Evolutionary conservation across 2,888 invertebrate genomes (phyloP).

Genomic region (Tillus elongatus): DNA sequence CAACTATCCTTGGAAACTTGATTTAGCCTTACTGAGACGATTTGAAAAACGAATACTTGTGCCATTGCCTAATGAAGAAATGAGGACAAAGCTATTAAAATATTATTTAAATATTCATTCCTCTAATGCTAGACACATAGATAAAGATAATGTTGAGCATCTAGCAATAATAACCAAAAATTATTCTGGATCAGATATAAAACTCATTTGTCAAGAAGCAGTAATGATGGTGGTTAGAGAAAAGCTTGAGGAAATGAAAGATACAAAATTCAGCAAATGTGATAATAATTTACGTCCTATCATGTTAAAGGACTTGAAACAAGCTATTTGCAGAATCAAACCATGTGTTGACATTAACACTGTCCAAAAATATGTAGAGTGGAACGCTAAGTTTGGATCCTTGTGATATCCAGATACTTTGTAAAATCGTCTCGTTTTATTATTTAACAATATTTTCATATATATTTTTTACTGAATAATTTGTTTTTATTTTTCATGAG

Average conservation of each 20-base stretch:
- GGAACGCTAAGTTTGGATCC: conserved; percentile 54
- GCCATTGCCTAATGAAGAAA: conserved; percentile 60
- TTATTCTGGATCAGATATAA: conserved; percentile 85
- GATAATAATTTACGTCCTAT: not conserved
- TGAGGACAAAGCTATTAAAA: conserved; percentile 60
- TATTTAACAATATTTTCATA: too few species aligned
- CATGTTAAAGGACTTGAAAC: conserved; percentile 41
- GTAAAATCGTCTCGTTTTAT: too few species aligned
- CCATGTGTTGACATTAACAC: conserved; percentile 49
- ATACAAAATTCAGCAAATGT: conserved; percentile 9
- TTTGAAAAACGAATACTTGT: conserved; percentile 81
- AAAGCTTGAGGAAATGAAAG: conserved; percentile 23
- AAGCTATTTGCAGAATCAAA: conserved; percentile 49
- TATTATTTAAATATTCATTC: conserved; percentile 47
- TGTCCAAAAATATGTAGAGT: conserved; percentile 50
- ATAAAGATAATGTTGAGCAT: conserved; percentile 39
- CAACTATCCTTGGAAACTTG: conserved; percentile 90
- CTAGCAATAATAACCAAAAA: conserved; percentile 55
- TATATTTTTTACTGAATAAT: not conserved
- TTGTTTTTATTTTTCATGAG: conserved; percentile 1
- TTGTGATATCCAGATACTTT: conserved; percentile 11
- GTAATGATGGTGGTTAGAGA: conserved; percentile 70
- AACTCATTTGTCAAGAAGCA: conserved; percentile 79
- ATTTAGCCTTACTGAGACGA: conserved; percentile 76
- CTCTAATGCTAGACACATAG: conserved; percentile 30